Evolutionary conservation across 1,140 invertebrate species (phyloP).

Genomic region (Bombyx mori): ASM3026992v2 NC_085127.1:7134001-7134500

Average conservation of each 20-base stretch:
- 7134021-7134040: too few species aligned
- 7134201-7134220: conserved; percentile 72
- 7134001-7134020: too few species aligned
- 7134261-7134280: conserved; percentile 44
- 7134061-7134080: too few species aligned
- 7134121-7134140: too few species aligned
- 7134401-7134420: conserved; percentile 49
- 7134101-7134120: too few species aligned
- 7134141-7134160: too few species aligned
- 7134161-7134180: conserved; percentile 25
- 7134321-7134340: conserved; percentile 53
- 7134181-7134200: conserved; percentile 44
- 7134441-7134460: conserved; percentile 5
- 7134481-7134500: too few species aligned
- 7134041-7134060: too few species aligned
- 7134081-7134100: too few species aligned
- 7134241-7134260: conserved; percentile 65
- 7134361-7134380: conserved; percentile 64
- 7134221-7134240: conserved; percentile 50
- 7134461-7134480: neutral
- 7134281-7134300: conserved; percentile 63
- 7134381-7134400: conserved; percentile 64
- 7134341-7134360: conserved; percentile 66
- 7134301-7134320: conserved; percentile 51
- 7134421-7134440: conserved; percentile 33